These are phyloP conservation scores for Drosophila neotestacea DNA, from an alignment of 2,888 invertebrate species.

Conservation along the genomic window DNA sequence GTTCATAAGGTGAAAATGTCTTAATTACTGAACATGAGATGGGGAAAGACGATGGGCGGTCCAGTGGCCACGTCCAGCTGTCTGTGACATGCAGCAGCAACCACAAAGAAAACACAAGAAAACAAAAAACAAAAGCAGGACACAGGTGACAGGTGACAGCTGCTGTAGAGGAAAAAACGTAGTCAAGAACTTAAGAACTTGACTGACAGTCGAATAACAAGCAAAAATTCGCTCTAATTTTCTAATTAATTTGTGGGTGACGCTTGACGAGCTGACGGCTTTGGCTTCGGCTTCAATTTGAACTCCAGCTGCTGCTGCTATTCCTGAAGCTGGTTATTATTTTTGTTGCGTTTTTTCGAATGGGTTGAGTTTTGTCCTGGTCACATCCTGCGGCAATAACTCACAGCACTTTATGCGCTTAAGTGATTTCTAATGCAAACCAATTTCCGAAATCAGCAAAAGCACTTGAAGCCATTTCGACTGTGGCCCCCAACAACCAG, in stretches of 20 bases:
- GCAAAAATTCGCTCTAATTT: slow-evolving; percentile 51
- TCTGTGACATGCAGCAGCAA: slow-evolving; percentile 5
- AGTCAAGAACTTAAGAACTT: not conserved
- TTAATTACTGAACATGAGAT: slow-evolving; percentile 65
- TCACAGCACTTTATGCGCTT: slow-evolving; percentile 81
- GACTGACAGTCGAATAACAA: slow-evolving; percentile 10
- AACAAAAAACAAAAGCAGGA: slow-evolving; percentile 2
- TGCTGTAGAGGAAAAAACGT: not conserved
- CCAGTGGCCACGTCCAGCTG: slow-evolving; percentile 16
- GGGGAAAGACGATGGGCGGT: slow-evolving; percentile 4
- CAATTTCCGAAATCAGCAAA: slow-evolving; percentile 82
- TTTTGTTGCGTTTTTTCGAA: not conserved
- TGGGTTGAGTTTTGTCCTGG: slow-evolving; percentile 27
- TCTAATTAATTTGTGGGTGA: slow-evolving; percentile 68
- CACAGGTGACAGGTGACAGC: slow-evolving; percentile 15
- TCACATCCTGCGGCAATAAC: slow-evolving; percentile 80
- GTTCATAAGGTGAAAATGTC: slow-evolving; percentile 70
- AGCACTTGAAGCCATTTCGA: slow-evolving; percentile 76
- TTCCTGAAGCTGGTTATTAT: not conserved
- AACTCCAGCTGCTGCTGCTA: not conserved
- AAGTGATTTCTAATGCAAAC: slow-evolving; percentile 82
- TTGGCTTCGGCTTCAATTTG: not conserved
- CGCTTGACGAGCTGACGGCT: slow-evolving; percentile 21
- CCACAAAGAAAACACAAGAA: not conserved
- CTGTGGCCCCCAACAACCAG: slow-evolving; percentile 19